These are phyloP conservation scores for Mystacornis crossleyi DNA, from an alignment of 2,113 vertebrate species.

Conservation along the genomic window DNA sequence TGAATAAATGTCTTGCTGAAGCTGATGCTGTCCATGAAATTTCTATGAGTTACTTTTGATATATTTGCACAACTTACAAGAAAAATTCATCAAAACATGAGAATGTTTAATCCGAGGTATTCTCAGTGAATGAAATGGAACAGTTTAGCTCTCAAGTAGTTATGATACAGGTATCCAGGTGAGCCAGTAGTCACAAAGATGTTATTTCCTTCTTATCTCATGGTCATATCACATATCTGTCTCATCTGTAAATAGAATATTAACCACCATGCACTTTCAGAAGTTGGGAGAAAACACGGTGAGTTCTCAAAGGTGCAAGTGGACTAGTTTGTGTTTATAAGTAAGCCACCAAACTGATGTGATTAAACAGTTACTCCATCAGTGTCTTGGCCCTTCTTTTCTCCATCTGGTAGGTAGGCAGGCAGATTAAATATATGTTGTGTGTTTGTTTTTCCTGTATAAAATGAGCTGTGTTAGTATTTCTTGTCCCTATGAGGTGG, in stretches of 20 bases:
- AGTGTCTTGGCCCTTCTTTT: slow-evolving; percentile 11
- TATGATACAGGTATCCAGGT: neutral
- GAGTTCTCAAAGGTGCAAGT: neutral
- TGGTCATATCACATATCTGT: neutral
- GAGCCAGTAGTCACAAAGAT: neutral
- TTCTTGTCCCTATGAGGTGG: neutral
- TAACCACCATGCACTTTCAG: neutral
- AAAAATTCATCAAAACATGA: neutral
- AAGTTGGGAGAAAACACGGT: neutral
- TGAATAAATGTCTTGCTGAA: neutral
- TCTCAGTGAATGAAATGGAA: neutral
- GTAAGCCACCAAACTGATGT: neutral
- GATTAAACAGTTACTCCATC: slow-evolving; percentile 30
- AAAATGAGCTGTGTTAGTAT: neutral
- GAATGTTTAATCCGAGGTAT: neutral
- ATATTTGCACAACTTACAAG: neutral
- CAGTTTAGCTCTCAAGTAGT: neutral
- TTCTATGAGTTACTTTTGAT: neutral
- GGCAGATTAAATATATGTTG: slow-evolving; percentile 8
- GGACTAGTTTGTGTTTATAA: neutral
- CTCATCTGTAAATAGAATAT: neutral
- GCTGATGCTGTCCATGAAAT: neutral
- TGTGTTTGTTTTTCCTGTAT: slow-evolving; percentile 23
- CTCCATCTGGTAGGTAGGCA: slow-evolving; percentile 35
- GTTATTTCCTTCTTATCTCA: neutral